Percentiles rank a stretch among this genome's conserved stretches.
Conservation (phyloP, 2,797 vertebrate species). For the Monodelphis domestica region DNA sequence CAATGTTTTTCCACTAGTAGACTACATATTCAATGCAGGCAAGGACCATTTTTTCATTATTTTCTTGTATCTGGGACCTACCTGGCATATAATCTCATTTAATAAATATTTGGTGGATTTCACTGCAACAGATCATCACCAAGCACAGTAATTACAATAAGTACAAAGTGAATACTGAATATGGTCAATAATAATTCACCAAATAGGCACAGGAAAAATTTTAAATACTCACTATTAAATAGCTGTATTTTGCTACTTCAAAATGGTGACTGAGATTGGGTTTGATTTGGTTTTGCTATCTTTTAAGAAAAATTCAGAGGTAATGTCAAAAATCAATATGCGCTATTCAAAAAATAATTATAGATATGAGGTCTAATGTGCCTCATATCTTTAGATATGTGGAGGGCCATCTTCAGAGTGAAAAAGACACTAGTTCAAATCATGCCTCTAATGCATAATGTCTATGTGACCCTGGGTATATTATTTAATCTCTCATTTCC, state of each 20-base stretch:
- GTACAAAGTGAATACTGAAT: neutral
- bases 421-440: neutral
- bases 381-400: neutral
- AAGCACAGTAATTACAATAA: neutral
- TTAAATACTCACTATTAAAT: neutral
- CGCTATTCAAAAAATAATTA: neutral
- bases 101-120: neutral
- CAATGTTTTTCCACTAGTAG: neutral
- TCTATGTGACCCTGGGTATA: neutral
- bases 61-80: neutral
- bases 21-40: neutral
- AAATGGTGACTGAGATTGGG: neutral
- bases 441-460: neutral
- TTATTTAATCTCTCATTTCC: neutral
- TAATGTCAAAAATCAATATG: neutral
- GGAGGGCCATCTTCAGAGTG: neutral
- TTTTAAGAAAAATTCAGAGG: neutral
- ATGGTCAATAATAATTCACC: neutral
- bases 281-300: neutral
- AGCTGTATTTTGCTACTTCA: neutral
- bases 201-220: neutral
- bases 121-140: neutral
- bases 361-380: neutral
- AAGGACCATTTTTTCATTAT: neutral
- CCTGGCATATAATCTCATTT: neutral